Percentiles rank a stretch among this genome's conserved stretches.
These are phyloP conservation scores for Hyla sarda DNA, from an alignment of 2,113 vertebrate genomes.

Conservation along the genomic window DNA sequence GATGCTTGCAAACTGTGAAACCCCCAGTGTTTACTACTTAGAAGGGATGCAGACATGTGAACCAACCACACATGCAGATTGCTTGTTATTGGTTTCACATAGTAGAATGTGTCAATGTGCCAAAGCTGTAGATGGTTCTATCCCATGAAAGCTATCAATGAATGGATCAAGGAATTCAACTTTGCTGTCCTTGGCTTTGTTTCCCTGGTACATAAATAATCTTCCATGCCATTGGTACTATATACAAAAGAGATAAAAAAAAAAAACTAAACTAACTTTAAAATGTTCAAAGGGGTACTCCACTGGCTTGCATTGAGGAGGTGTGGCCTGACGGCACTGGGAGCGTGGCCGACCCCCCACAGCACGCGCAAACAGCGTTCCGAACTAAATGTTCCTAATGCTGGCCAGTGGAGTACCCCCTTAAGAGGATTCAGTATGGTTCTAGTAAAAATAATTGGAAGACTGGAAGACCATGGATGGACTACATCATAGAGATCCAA, in stretches of 20 bases:
- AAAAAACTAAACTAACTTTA: too few relatives aligned
- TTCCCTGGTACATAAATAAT: neutral
- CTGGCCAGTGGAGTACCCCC: too few relatives aligned
- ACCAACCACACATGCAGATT: neutral
- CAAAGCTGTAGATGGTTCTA: neutral
- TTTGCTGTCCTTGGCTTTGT: neutral
- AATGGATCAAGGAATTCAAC: neutral
- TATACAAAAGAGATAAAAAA: neutral
- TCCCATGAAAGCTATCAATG: neutral
- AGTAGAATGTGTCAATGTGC: neutral
- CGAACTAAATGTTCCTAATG: too few relatives aligned
- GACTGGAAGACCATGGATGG: too few relatives aligned
- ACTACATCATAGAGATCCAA: neutral
- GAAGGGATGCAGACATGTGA: neutral
- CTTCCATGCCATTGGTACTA: neutral
- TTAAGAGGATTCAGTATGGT: too few relatives aligned
- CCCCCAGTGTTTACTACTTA: neutral
- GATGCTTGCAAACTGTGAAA: neutral
- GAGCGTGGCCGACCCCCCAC: too few relatives aligned
- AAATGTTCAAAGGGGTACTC: too few relatives aligned
- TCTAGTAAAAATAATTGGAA: neutral
- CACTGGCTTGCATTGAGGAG: too few relatives aligned
- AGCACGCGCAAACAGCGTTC: too few relatives aligned
- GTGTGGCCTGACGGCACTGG: too few relatives aligned
- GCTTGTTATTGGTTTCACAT: constrained; percentile 1